Percentiles rank a stretch among this genome's conserved stretches.
Evolutionary conservation across 2,888 invertebrate species (phyloP).

Genomic region (Teleogryllus oceanicus): DNA sequence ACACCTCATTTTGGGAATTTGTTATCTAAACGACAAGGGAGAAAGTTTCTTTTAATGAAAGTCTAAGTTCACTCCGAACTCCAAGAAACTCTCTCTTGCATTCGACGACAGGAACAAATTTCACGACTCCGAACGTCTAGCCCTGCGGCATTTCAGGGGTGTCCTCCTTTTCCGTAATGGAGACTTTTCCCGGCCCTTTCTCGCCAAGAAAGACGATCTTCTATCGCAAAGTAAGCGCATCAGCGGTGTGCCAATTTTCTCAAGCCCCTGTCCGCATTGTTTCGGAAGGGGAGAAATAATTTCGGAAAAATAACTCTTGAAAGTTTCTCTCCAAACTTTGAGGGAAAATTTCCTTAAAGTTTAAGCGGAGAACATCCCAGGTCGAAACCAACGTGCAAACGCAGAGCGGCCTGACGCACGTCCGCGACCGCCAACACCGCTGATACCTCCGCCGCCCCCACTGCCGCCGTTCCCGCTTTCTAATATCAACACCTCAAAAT

Average conservation of each 20-base stretch:
- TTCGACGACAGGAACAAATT: neutral
- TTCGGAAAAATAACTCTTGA: neutral
- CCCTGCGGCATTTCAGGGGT: neutral
- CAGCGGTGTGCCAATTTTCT: neutral
- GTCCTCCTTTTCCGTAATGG: neutral
- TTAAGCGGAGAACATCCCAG: neutral
- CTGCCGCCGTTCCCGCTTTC: neutral
- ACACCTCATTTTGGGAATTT: conserved; percentile 3
- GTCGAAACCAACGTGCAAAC: too few relatives aligned
- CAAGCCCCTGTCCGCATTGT: neutral
- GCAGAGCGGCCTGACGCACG: too few relatives aligned
- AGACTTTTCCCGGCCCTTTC: neutral
- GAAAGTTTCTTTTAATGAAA: conserved; percentile 3
- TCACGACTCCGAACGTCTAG: neutral
- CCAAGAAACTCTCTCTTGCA: neutral
- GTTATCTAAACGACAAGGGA: neutral
- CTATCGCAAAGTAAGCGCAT: too few relatives aligned
- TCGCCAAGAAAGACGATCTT: neutral
- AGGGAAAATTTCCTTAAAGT: neutral
- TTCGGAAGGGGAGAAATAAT: neutral
- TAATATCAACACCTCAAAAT: conserved; percentile 18
- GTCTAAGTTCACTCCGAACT: neutral
- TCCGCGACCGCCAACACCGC: neutral
- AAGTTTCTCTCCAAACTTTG: neutral
- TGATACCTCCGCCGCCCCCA: neutral